Evolutionary conservation across 64 coral and sea anemone species (phyloP), one percentile per base, ranked within the genome.

Genomic region (Actinia equina): DNA sequence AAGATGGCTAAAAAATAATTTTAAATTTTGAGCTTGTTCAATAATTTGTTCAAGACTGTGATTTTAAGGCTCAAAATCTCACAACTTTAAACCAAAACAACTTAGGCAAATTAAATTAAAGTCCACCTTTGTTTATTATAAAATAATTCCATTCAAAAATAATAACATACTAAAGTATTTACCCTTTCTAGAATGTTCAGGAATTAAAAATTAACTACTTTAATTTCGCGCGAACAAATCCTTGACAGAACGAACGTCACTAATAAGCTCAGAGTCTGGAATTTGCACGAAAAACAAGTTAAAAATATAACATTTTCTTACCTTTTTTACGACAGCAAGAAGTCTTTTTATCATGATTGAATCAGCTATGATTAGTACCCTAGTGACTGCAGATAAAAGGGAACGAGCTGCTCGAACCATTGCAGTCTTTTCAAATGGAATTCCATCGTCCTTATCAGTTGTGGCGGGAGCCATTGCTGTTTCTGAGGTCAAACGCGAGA

Each of bases 301-400:
- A 9, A 30, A 30, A 41, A 14, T n/a, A 30, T 42, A 74, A 12
- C 26, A 30, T 74, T 42, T 67, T 84, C 84, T 88, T 93, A 99
- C 97, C 97, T 99, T 99, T 85, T 95, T 88, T 22, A 93, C 97
- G 3, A 93, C 97, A 44, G 64, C 52, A 30, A 99, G 71, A 17
- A 99, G 88, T 88, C 97, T 87, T 59, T 99, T 99, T 30, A 99
- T 89, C 59, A 95, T 89, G 54, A 99, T 86, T 16, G 93, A 93
- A 83, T 99, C 97, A 27, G 97, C 93, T 49, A 99, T 92, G 52
- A 99, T 89, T 27, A 99, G 71, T 51, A 99, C 97, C 44, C 94
- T 88, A 12, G 97, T 99, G 15, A 99, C 91, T 27, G 97, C 93
- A 43, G 97, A 93, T 23, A 99, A 82, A 15, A 99, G 83, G 1